Percentiles rank a stretch among this genome's conserved stretches.
These are phyloP conservation scores for Drosophila percnosoma DNA, from an alignment of 2,888 invertebrate genomes.

Conservation along the genomic window DNA sequence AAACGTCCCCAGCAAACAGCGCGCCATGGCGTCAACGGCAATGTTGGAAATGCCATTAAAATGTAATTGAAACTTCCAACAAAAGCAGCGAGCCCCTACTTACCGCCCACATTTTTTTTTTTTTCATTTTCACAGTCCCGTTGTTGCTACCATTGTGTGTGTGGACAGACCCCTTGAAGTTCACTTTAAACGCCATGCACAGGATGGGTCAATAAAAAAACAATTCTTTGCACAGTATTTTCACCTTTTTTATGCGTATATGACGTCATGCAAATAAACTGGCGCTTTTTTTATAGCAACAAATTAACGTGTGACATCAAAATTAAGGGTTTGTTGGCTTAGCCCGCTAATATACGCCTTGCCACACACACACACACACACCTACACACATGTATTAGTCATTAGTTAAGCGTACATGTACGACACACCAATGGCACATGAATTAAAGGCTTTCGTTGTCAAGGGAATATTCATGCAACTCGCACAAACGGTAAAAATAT, in stretches of 20 bases:
- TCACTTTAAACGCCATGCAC: constrained; percentile 41
- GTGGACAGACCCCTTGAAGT: constrained; percentile 16
- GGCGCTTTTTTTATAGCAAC: constrained; percentile 28
- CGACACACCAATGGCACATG: not conserved
- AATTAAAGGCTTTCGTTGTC: not conserved
- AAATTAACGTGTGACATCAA: constrained; percentile 41
- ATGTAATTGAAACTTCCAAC: constrained; percentile 78
- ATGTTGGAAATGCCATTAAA: constrained; percentile 78
- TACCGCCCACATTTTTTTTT: constrained; percentile 22
- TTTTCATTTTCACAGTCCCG: constrained; percentile 1
- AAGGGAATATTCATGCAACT: not conserved
- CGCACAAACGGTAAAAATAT: not conserved
- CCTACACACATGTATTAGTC: not conserved
- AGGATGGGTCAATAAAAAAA: constrained; percentile 68
- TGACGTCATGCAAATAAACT: constrained; percentile 54
- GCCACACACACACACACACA: not conserved
- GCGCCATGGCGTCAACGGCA: constrained; percentile 54
- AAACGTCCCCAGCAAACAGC: constrained; percentile 50
- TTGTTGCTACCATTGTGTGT: constrained; percentile 30
- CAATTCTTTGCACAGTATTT: constrained; percentile 69
- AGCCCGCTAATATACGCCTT: constrained; percentile 5
- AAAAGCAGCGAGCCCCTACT: constrained; percentile 56
- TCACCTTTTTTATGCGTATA: constrained; percentile 61
- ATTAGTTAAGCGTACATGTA: not conserved
- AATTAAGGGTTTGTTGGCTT: constrained; percentile 31